Evolutionary conservation across 2,797 vertebrate species (phyloP).

Genomic region (Acipenser ruthenus): DNA sequence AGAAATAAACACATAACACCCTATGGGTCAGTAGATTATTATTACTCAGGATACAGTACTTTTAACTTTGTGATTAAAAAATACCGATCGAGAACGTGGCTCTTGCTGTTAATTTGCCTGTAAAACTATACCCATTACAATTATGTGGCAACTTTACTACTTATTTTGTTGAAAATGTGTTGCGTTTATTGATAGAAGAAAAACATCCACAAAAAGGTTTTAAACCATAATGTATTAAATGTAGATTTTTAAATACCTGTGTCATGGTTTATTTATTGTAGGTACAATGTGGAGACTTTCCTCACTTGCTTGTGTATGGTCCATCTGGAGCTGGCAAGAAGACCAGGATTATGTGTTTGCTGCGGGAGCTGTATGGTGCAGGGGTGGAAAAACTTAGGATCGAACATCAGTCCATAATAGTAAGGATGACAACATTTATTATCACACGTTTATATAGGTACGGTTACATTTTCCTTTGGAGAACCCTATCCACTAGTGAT

Average conservation of each 20-base stretch:
- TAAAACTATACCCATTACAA: no score
- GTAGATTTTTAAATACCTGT: no score
- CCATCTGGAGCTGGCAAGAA: slow-evolving; percentile 96
- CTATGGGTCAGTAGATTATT: no score
- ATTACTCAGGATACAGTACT: no score
- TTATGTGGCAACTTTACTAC: no score
- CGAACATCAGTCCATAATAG: slow-evolving; percentile 88
- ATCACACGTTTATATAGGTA: background rate
- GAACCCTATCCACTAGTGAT: background rate
- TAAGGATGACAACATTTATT: slow-evolving; percentile 36
- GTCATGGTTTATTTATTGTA: slow-evolving; percentile 32
- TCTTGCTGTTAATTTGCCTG: no score
- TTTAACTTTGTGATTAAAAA: no score
- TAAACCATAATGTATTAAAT: background rate
- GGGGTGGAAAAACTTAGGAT: slow-evolving; percentile 95
- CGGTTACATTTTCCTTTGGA: background rate
- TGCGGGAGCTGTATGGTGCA: slow-evolving; percentile 84
- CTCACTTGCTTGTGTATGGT: slow-evolving; percentile 88
- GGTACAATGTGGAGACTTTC: slow-evolving; percentile 93
- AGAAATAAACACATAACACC: no score
- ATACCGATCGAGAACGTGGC: no score
- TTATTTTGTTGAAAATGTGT: no score
- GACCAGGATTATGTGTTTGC: slow-evolving; percentile 92
- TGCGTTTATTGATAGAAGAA: no score
- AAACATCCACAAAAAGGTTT: no score